Base-by-base conservation (phyloP, 2,888 invertebrate genomes). In the Drosophila subquinaria region DNA sequence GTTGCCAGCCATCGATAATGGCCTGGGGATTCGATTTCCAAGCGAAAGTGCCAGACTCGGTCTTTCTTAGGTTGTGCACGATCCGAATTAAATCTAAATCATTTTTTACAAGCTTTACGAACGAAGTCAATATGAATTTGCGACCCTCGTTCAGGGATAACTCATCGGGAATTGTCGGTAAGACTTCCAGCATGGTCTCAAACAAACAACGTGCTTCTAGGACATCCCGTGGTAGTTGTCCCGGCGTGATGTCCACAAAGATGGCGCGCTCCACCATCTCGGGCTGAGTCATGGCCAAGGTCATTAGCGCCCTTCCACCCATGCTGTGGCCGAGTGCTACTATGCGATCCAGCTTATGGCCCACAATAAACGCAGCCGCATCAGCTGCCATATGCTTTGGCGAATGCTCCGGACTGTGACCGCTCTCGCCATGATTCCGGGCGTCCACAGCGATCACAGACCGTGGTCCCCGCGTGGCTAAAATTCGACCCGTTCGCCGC, bases 221-320 rank as follows among this genome's bases (percentile, higher is more conserved):
- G 8, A 17, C n/a, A 2, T 55, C 42, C 0, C n/a, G 11, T 8
- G 76, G 73, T 17, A 70, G 10, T 1, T 20, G 45, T 6, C 63
- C 69, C 2, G 76, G 70, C 2, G 82, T 82, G 1, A 64, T 71
- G 23, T 82, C 71, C 33, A 81, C 70, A 45, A 69, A 35, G 9
- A 76, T 67, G 8, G 61, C 65, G 0, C 79, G 61, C 13, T 82
- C 76, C 15, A 79, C 79, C 3, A 71, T 38, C 15, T 66, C 27
- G 2, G 81, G 82, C 8, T 51, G 53, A 4, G 40, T 66, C 15
- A 82, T 15, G 1, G 79, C 71, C 30, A 81, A 38, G 0, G 76
- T 76, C 82, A 81, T 81, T 35, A 81, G 13, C 3, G 69, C 73
- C 17, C 69, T 23, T 0, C 76, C 82, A 0, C 76, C 82, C 63